A percentile compares a stretch with the other conserved stretches of the same genome.
Conservation (phyloP, 2,888 invertebrate genomes). For the Apeira syringaria region DNA sequence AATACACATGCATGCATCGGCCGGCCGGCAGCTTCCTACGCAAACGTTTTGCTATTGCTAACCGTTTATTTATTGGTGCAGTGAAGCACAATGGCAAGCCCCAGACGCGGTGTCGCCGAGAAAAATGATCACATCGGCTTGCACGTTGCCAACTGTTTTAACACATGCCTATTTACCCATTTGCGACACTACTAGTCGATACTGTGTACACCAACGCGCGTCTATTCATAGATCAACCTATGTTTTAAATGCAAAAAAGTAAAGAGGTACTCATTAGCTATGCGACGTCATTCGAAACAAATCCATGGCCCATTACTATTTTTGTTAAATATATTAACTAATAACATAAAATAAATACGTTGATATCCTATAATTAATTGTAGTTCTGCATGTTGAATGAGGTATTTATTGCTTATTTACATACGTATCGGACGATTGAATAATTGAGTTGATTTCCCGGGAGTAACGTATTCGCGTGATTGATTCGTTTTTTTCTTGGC, state of each 20-base stretch:
- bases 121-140: slow-evolving; percentile 57
- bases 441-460: slow-evolving; percentile 12
- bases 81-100: slow-evolving; percentile 58
- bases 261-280: slow-evolving; percentile 11
- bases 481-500: slow-evolving; percentile 19
- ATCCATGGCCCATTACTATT: slow-evolving; percentile 15
- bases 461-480: slow-evolving; percentile 18
- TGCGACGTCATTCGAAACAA: slow-evolving; percentile 11
- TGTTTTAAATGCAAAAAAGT: slow-evolving; percentile 12
- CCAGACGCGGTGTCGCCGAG: slow-evolving; percentile 73
- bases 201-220: slow-evolving; percentile 3
- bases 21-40: slow-evolving; percentile 16
- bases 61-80: slow-evolving; percentile 62
- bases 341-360: no score
- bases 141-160: slow-evolving; percentile 58
- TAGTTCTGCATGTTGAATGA: background rate
- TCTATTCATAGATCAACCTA: slow-evolving; percentile 12
- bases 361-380: no score
- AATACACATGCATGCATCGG: slow-evolving; percentile 10
- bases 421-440: slow-evolving; percentile 8
- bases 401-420: background rate
- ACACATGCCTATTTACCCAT: slow-evolving; percentile 36
- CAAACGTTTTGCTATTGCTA: slow-evolving; percentile 26
- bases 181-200: slow-evolving; percentile 8
- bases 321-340: no score